phyloP scores from a whole-genome alignment of 2,113 vertebrate genomes.

The Ceyx melanurus region DNA sequence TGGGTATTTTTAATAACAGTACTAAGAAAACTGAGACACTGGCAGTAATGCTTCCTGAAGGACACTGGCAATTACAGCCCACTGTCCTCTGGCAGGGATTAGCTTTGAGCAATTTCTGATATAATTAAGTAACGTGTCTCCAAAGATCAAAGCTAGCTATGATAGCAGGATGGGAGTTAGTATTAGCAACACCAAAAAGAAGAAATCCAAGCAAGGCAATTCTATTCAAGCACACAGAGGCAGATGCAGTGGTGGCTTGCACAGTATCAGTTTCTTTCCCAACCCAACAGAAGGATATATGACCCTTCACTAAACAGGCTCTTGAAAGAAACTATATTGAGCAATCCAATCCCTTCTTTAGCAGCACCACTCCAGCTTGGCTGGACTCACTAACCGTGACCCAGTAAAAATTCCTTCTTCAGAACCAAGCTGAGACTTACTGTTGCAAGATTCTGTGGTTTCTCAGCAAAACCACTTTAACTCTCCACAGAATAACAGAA shows the following conservation, averaged over 20 bases:
- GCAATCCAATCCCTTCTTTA: neutral
- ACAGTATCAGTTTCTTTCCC: neutral
- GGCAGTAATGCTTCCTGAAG: neutral
- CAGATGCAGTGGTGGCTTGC: neutral
- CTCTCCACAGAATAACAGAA: neutral
- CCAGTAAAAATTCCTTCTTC: neutral
- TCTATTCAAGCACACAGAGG: neutral
- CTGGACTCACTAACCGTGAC: neutral
- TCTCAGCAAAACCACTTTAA: neutral
- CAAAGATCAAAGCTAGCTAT: constrained; percentile 5
- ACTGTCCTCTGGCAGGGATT: neutral
- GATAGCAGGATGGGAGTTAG: neutral
- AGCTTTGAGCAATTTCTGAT: neutral
- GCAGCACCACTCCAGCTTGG: neutral
- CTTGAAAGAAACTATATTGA: neutral
- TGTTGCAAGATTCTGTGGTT: neutral
- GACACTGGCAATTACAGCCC: neutral
- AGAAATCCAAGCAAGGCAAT: neutral
- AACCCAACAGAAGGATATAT: neutral
- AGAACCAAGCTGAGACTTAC: neutral
- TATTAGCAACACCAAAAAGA: neutral
- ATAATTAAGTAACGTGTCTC: neutral
- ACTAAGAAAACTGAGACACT: neutral
- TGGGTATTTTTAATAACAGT: neutral
- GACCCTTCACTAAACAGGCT: neutral